A percentile compares a stretch with the other conserved stretches of the same genome.
These are phyloP conservation scores for Acrobeloides nanus DNA, from an alignment of 2,888 invertebrate genomes.

Conservation along the genomic window DNA sequence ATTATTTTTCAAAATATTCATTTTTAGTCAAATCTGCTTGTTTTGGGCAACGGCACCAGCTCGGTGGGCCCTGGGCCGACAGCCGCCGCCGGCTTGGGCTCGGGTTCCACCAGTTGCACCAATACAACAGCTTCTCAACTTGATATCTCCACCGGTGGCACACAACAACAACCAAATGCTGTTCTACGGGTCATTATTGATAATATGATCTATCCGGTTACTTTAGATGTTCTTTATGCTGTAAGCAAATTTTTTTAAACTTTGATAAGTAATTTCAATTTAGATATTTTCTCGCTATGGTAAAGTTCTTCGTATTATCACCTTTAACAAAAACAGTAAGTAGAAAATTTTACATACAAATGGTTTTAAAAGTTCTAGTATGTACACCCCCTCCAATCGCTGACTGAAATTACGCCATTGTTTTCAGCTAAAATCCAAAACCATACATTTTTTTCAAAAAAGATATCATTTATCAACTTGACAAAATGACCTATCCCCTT, in stretches of 20 bases:
- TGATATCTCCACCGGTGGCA: conserved; percentile 67
- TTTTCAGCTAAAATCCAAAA: too few species aligned
- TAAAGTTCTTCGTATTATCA: conserved; percentile 97
- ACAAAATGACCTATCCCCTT: too few species aligned
- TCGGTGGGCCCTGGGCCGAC: conserved; percentile 6
- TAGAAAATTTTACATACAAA: conserved; percentile 22
- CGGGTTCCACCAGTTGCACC: conserved; percentile 3
- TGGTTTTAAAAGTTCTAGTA: background rate
- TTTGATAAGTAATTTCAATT: background rate
- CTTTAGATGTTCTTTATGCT: conserved; percentile 87
- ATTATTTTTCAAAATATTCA: background rate
- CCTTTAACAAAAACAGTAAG: conserved; percentile 99
- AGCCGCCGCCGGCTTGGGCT: background rate
- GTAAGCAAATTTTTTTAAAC: conserved; percentile 59
- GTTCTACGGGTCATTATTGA: conserved; percentile 96
- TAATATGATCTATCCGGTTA: conserved; percentile 95
- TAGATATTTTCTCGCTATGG: conserved; percentile 96
- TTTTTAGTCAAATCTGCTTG: conserved; percentile 22
- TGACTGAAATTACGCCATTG: too few species aligned
- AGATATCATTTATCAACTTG: too few species aligned
- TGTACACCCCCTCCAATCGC: too few species aligned
- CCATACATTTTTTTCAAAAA: background rate
- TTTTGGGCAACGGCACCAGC: conserved; percentile 11
- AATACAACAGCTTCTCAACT: conserved; percentile 61
- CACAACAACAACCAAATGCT: conserved; percentile 61